These are phyloP conservation scores for Calephelis perditalis DNA, from an alignment of 2,888 invertebrate species.

Conservation along the genomic window DNA sequence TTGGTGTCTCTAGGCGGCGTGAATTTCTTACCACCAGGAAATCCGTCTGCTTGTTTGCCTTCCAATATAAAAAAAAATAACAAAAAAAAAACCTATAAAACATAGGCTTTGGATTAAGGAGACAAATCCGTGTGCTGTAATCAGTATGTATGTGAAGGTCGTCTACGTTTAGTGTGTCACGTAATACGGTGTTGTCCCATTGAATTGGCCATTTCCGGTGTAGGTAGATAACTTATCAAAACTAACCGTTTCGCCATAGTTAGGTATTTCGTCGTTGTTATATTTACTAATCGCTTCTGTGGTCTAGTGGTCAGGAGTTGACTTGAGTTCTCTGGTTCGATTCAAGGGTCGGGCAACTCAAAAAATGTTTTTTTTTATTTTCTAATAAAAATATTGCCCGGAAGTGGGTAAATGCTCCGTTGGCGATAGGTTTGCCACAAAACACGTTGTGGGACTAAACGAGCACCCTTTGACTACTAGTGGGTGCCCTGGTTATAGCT, in stretches of 20 bases:
- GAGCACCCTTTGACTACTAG: background rate
- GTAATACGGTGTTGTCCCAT: slow-evolving; percentile 2
- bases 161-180: background rate
- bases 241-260: background rate
- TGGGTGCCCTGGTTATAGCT: background rate
- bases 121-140: too few species aligned
- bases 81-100: too few species aligned
- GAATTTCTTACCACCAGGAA: too few species aligned
- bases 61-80: too few species aligned
- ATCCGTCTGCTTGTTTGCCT: too few species aligned
- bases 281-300: too few species aligned
- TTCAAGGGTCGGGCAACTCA: too few species aligned
- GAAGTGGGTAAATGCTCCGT: background rate
- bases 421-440: background rate
- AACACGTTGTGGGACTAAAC: background rate
- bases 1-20: too few species aligned
- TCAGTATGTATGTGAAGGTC: background rate
- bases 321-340: too few species aligned
- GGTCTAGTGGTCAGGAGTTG: too few species aligned
- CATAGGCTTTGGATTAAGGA: too few species aligned
- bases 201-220: background rate
- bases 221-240: background rate
- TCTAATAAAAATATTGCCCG: background rate
- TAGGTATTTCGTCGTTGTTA: background rate
- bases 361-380: too few species aligned